Evolutionary conservation across 2,797 vertebrate species (phyloP).

Genomic region (Tenualosa thibaudeaui): DNA sequence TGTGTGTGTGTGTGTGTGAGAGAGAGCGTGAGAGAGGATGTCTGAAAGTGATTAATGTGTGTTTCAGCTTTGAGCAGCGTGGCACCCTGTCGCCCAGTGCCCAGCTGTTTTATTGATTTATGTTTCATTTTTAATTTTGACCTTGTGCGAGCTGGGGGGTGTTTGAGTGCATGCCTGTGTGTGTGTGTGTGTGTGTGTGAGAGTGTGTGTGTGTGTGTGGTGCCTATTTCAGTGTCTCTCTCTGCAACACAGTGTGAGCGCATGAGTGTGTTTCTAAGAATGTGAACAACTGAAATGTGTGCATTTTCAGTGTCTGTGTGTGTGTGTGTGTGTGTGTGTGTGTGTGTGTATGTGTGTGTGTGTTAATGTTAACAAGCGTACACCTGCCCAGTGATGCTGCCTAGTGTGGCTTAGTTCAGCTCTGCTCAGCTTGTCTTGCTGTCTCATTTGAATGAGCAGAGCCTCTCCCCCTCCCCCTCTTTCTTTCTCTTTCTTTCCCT

Average conservation of each 20-base stretch:
- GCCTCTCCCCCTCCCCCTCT: too few relatives aligned
- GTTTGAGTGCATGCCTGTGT: conserved; percentile 60
- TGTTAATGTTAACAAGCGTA: neutral
- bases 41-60: conserved; percentile 65
- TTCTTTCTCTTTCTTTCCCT: too few relatives aligned
- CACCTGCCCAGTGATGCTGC: neutral
- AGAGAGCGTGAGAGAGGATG: neutral
- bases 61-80: conserved; percentile 50
- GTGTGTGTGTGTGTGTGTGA: conserved; percentile 62
- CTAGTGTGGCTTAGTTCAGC: neutral
- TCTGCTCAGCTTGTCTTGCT: neutral
- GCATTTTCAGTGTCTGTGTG: neutral
- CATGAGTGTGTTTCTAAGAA: neutral
- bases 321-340: neutral
- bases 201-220: conserved; percentile 32
- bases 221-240: conserved; percentile 21
- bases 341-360: neutral
- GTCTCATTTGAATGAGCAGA: conserved; percentile 65
- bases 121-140: conserved; percentile 73
- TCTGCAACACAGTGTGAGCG: neutral
- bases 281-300: neutral
- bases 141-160: conserved; percentile 63
- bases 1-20: conserved; percentile 43
- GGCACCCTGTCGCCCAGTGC: conserved; percentile 40
- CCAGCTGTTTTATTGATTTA: conserved; percentile 68